These are phyloP conservation scores for Trematomus bernacchii DNA, from an alignment of 2,797 vertebrate species.

Conservation along the genomic window DNA sequence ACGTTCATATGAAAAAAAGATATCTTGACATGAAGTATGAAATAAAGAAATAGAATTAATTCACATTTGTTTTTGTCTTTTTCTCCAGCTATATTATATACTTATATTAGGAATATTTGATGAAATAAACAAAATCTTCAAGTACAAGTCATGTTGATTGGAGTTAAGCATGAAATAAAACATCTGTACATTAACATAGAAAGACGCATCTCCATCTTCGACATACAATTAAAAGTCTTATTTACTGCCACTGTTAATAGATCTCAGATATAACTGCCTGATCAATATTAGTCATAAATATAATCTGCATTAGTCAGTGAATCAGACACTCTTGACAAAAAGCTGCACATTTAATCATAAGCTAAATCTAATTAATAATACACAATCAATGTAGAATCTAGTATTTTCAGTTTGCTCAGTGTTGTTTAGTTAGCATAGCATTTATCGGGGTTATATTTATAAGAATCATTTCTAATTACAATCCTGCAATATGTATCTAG, in stretches of 20 bases:
- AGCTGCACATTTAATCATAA: neutral
- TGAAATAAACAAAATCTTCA: neutral
- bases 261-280: neutral
- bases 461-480: neutral
- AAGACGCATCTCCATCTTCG: neutral
- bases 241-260: neutral
- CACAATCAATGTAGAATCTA: neutral
- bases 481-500: neutral
- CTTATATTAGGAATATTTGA: neutral
- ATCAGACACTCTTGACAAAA: neutral
- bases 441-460: neutral
- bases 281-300: neutral
- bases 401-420: neutral
- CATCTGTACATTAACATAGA: neutral
- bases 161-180: neutral
- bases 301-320: neutral
- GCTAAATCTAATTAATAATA: neutral
- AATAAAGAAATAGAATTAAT: slow-evolving; percentile 81
- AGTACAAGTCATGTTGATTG: neutral
- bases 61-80: slow-evolving; percentile 12
- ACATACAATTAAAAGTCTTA: neutral
- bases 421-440: neutral
- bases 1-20: slow-evolving; percentile 78
- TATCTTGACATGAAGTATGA: slow-evolving; percentile 82
- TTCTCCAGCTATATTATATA: neutral